Percentiles rank a stretch among this genome's conserved stretches.
Conservation (phyloP, 1,140 invertebrate species). For the Laodelphax striatellus region DNA sequence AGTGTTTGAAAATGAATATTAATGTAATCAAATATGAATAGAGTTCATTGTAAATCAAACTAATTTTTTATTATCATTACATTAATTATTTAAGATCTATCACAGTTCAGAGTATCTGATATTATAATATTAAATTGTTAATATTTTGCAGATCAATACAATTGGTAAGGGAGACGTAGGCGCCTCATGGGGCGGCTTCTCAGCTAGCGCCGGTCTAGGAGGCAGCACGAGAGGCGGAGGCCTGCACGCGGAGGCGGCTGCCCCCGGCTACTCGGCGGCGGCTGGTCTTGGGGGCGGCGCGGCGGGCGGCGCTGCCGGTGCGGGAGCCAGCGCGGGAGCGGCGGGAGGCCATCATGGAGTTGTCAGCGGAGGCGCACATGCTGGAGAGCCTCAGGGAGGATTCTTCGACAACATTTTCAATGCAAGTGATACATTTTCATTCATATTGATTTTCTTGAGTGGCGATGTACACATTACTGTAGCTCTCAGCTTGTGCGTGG, state of each 20-base stretch:
- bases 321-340: neutral
- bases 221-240: neutral
- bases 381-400: neutral
- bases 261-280: neutral
- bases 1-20: too few relatives aligned
- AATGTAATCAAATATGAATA: too few relatives aligned
- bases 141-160: neutral
- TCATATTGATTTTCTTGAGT: too few relatives aligned
- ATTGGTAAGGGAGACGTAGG: neutral
- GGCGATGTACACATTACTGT: too few relatives aligned
- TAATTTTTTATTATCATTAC: too few relatives aligned
- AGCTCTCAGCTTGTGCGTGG: too few relatives aligned
- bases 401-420: neutral
- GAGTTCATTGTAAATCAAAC: too few relatives aligned
- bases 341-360: neutral
- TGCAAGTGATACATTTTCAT: neutral
- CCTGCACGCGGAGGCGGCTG: neutral
- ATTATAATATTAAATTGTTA: neutral
- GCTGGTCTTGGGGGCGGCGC: neutral
- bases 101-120: too few relatives aligned
- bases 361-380: neutral
- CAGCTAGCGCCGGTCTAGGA: neutral
- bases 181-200: neutral
- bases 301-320: neutral
- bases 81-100: too few relatives aligned